These are phyloP conservation scores for Hirtodrosophila duncani DNA, from an alignment of 2,888 invertebrate genomes.

Conservation along the genomic window DNA sequence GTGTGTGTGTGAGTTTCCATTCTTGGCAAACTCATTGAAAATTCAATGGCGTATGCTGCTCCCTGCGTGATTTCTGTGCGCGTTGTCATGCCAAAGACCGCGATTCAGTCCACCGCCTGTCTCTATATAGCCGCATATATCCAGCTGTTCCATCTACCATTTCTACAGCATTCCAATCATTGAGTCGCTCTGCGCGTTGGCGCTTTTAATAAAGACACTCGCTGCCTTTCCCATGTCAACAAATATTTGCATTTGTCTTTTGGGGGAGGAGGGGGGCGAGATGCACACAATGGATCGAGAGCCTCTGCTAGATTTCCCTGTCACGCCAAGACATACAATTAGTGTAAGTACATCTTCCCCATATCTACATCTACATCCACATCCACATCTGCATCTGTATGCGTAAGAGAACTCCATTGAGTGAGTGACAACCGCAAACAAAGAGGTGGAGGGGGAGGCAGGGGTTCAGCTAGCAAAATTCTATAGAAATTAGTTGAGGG, in stretches of 20 bases:
- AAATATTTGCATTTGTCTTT: slow-evolving; percentile 61
- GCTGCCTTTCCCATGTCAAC: slow-evolving; percentile 7
- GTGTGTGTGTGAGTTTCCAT: slow-evolving; percentile 8
- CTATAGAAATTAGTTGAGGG: too few relatives aligned
- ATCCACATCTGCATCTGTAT: too few relatives aligned
- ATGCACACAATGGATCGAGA: too few relatives aligned
- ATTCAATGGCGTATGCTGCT: slow-evolving; percentile 64
- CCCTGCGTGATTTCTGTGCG: slow-evolving; percentile 61
- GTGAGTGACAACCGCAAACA: too few relatives aligned
- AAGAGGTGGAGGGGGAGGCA: too few relatives aligned
- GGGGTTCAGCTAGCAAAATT: too few relatives aligned
- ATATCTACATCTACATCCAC: too few relatives aligned
- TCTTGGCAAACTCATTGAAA: slow-evolving; percentile 59
- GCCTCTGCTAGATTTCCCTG: too few relatives aligned
- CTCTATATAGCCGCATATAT: slow-evolving; percentile 7
- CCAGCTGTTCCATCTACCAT: background rate
- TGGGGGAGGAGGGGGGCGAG: background rate
- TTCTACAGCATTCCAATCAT: slow-evolving; percentile 42
- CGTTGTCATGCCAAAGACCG: slow-evolving; percentile 43
- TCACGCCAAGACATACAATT: too few relatives aligned
- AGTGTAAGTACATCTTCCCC: too few relatives aligned
- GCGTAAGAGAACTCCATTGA: too few relatives aligned
- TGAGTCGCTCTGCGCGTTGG: slow-evolving; percentile 16
- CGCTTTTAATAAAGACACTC: slow-evolving; percentile 14
- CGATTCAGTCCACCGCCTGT: background rate